Base-by-base conservation (phyloP, 2,797 vertebrate species). In the Gephyroberyx darwinii region DNA sequence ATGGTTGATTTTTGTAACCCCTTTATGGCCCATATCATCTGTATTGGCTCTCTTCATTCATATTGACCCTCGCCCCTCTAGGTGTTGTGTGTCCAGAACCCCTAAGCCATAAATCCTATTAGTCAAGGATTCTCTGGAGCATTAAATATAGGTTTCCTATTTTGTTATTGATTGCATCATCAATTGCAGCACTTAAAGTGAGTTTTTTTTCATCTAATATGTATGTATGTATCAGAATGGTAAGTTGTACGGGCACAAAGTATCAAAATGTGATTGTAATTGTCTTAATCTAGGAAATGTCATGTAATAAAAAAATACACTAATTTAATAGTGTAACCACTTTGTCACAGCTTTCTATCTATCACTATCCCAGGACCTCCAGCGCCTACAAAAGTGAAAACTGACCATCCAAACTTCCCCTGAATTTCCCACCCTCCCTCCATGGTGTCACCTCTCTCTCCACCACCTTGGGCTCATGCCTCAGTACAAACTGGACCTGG, bases 31-130 rank as follows among this genome's bases (percentile, higher is more conserved):
- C 33, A 19, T 7, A 37, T 55, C 73, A 75, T 86, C 55, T 78
- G 71, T 48, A 57, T 1, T 26, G 26, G 26, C 26, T 90, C 84
- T 88, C 85, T 91, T 81, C 88, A 92, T 92, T 86, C 88, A 73
- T 64, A 58, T 56, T 93, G 90, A 94, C 91, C 91, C 88, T 83
- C 81, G 80, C 88, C 91, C 90, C 88, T 93, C 65, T 80, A 89
- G 82, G 87, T 91, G 90, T 90, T 92, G 86, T 90, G 88, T 88
- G 85, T 92, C 88, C 81, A 90, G 84, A 93, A 89, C 81, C 83
- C 83, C 76, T 93, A 93, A 94, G 89, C 90, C 87, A 85, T 80
- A 94, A 94, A 94, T 94, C 93, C 93, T 91, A 92, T 94, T 94
- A 94, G 93, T 91, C 80, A 78, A 83, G 92, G 89, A 89, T 92